A percentile compares a stretch with the other conserved stretches of the same genome.
Evolutionary conservation across 1,140 invertebrate species (phyloP).

Genomic region (Diuraphis noxia): DNA sequence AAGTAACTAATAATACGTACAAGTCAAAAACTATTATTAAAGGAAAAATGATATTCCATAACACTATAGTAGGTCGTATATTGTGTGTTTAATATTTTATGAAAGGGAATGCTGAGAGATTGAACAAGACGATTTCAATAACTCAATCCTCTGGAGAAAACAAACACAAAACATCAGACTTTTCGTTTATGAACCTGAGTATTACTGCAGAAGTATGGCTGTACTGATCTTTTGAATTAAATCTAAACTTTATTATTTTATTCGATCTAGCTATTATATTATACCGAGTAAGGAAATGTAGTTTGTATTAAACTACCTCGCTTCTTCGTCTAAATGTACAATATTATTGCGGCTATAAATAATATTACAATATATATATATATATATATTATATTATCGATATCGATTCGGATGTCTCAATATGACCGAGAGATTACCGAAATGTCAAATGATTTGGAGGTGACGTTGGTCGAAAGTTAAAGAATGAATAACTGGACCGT

Average conservation of each 20-base stretch:
- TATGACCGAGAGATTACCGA: too few relatives aligned
- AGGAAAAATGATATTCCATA: neutral
- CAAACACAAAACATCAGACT: neutral
- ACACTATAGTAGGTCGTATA: too few relatives aligned
- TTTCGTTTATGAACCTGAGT: neutral
- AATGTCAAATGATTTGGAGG: too few relatives aligned
- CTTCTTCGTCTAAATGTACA: neutral
- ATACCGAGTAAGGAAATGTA: neutral
- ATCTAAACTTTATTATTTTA: neutral
- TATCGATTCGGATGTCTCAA: neutral
- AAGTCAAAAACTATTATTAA: neutral
- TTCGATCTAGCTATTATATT: neutral
- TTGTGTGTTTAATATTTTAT: neutral
- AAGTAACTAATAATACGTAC: neutral
- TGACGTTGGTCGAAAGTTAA: too few relatives aligned
- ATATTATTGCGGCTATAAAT: neutral
- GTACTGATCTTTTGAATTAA: neutral
- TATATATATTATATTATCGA: neutral
- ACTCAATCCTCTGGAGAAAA: neutral
- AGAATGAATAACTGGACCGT: too few relatives aligned
- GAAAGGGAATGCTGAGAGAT: neutral
- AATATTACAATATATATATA: neutral
- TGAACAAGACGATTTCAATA: neutral
- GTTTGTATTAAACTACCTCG: neutral
- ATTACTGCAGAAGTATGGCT: neutral